Evolutionary conservation across 2,888 invertebrate species (phyloP).

Genomic region (Isotomurus palustris): DNA sequence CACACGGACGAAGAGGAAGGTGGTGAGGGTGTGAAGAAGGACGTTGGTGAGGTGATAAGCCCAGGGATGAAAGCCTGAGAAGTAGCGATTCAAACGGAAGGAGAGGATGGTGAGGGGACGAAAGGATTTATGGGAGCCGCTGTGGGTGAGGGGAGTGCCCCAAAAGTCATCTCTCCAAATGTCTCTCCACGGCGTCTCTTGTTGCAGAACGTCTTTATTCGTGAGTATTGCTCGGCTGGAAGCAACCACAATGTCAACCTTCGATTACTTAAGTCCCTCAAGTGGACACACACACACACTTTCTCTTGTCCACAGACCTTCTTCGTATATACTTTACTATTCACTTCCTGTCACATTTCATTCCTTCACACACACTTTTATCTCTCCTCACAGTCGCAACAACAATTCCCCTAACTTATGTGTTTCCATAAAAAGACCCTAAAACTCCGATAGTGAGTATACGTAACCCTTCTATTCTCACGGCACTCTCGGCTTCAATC

Average conservation of each 20-base stretch:
- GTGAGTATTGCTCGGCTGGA: conserved; percentile 90
- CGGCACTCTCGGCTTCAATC: too few relatives aligned
- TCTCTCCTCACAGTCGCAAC: too few relatives aligned
- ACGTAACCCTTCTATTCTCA: too few relatives aligned
- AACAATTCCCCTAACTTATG: too few relatives aligned
- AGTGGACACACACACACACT: not conserved
- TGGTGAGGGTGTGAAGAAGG: conserved; percentile 52
- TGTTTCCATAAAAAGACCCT: too few relatives aligned
- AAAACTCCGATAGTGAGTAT: too few relatives aligned
- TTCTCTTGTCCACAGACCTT: not conserved
- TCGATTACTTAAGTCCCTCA: too few relatives aligned
- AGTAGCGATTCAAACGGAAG: conserved; percentile 74
- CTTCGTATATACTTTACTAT: not conserved
- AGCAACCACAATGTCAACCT: too few relatives aligned
- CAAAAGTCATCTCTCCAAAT: conserved; percentile 93
- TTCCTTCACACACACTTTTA: not conserved
- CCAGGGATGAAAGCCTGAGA: conserved; percentile 69
- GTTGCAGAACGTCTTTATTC: conserved; percentile 85
- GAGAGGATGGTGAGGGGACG: conserved; percentile 85
- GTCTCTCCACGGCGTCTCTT: conserved; percentile 68
- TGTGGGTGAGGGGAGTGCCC: conserved; percentile 82
- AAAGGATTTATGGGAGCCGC: conserved; percentile 95
- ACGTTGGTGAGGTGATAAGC: conserved; percentile 72
- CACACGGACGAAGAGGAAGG: conserved; percentile 51
- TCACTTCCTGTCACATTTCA: not conserved